Evolutionary conservation across 37 sponge, comb jelly and placozoan genomes (phyloP), one percentile per base, ranked within the genome.

Genomic region (Sycon ciliatum): DNA sequence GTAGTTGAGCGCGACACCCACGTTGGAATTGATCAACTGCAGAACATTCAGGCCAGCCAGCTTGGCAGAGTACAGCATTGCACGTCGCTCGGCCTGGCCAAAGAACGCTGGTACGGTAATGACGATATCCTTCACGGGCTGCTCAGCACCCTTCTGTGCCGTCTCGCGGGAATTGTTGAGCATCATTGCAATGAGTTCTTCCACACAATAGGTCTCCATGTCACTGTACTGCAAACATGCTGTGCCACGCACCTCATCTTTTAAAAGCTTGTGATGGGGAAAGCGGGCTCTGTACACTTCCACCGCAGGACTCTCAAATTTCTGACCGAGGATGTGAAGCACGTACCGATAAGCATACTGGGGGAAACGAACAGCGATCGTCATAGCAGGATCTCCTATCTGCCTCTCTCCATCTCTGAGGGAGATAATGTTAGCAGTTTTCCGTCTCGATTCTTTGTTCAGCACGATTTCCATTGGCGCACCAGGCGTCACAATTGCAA

Each of bases 391-490:
- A 36, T 76, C 86, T 73, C 80, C 93, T 62, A 96, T 84, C 46
- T 86, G 68, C 56, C 99, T 80, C 79, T 96, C 99, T 36, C 72
- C 81, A 58, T 86, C 79, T 73, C 86, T 81, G n/a, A 92, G 34
- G 0, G 84, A 77, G 27, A 96, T 83, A 3, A 80, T 71, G 39
- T 80, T 81, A 22, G 99, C 84, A 42, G 99, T 89, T 64, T 96
- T 96, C 36, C 99, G 40, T 56, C 86, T 83, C 16, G 90, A 86
- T 38, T 96, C 99, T 40, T 88, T 83, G 80, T 96, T 96, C 20
- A 89, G 75, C 9, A 92, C 93, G 16, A 92, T 96, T 74, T 96
- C 93, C 85, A 96, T 96, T 3, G 99, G 99, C 0, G 92, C 90
- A 34, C 99, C 99, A 52, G 93, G 93, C 90, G 89, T 93, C 4